Base-by-base conservation (phyloP, 2,113 vertebrate species). In the Platichthys stellatus region DNA sequence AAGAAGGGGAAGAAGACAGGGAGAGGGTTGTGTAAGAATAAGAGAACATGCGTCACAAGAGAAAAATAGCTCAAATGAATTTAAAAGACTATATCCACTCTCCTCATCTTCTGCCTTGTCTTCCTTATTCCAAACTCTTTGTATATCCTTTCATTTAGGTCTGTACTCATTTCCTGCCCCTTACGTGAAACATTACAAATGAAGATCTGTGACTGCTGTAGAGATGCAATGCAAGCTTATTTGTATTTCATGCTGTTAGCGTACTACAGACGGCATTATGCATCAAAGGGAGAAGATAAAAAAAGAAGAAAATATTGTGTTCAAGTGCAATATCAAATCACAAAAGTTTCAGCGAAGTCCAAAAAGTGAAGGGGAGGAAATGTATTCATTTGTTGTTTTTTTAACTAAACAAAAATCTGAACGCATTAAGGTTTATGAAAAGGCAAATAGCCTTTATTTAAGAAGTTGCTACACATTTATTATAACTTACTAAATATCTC, bases 71-170 rank as follows among this genome's bases (percentile, higher is more conserved):
- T 12, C 12, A 43, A 12, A 13, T 2, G 11, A 53, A 49, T 76
- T 72, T 57, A 67, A 76, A 60, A 18, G 4, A 57, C 67, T 13
- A 28, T 70, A 47, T 24, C 21, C 15, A n/a, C 28, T 40, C 51
- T 23, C 64, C 61, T 76, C 4, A n/a, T 72, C 14, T 58, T 49
- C 31, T 54, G 21, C 58, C 9, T 49, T 54, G 15, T 0, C 28
- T 53, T 51, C 4, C 17, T 2, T 13, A 40, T 21, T 62, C 40
- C n/a, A 10, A 4, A 45, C 13, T 45, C 43, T 3, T 45, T 10
- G 43, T 45, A 11, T 45, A 14, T 47, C 14, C 15, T 3, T 6
- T 49, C 5, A 18, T 49, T 18, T 49, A 49, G 45, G 45, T 45
- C 2, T 4, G 11, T 5, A 49, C 45, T 6, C 5, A 18, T 49